These are phyloP conservation scores for Glossophaga mutica DNA, from an alignment of 2,797 vertebrate genomes.

Conservation along the genomic window DNA sequence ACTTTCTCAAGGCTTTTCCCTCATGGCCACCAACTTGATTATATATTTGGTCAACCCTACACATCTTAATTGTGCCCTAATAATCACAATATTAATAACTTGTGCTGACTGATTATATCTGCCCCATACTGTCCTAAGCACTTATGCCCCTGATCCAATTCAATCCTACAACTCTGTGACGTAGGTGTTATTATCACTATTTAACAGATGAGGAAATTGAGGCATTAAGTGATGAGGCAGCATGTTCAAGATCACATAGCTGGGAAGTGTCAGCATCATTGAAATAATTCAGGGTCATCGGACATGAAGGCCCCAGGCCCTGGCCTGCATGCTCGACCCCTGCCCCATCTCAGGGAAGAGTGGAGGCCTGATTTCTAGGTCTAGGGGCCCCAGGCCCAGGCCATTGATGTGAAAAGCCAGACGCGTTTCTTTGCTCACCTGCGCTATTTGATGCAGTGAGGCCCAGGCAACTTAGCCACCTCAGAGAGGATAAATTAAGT, in stretches of 20 bases:
- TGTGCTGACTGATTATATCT: not conserved
- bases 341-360: not conserved
- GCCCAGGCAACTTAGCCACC: conserved; percentile 57
- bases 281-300: not conserved
- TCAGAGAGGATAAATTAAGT: conserved; percentile 78
- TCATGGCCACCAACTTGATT: not conserved
- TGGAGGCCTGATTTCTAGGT: not conserved
- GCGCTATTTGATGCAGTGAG: conserved; percentile 39
- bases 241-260: not conserved
- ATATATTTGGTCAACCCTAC: not conserved
- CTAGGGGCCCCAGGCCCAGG: not conserved
- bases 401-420: conserved; percentile 1
- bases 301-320: not conserved
- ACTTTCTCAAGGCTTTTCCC: not conserved
- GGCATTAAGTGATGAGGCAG: not conserved
- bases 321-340: not conserved
- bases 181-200: not conserved
- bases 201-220: not conserved
- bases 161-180: not conserved
- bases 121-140: not conserved
- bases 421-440: not conserved
- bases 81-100: not conserved
- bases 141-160: not conserved
- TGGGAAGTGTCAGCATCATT: not conserved
- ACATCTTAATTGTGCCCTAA: not conserved